Evolutionary conservation across 2,888 invertebrate species (phyloP).

Genomic region (Cataglyphis cursor): DNA sequence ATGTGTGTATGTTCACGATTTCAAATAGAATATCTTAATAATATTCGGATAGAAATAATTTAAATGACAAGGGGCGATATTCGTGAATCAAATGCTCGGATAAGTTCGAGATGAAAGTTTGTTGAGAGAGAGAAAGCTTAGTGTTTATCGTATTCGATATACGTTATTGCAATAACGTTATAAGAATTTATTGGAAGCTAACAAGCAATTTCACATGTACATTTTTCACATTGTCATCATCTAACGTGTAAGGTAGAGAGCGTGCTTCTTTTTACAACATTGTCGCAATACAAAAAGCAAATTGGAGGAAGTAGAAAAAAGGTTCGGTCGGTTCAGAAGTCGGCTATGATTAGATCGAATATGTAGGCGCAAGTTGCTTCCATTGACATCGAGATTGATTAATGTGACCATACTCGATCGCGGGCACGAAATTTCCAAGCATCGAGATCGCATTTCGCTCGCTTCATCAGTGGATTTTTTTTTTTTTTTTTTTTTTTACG

Average conservation of each 20-base stretch:
- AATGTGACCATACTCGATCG: slow-evolving; percentile 48
- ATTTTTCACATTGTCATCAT: slow-evolving; percentile 78
- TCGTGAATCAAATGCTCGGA: not conserved
- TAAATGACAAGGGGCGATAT: not conserved
- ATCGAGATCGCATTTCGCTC: slow-evolving; percentile 15
- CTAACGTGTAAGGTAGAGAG: slow-evolving; percentile 68
- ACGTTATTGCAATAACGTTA: slow-evolving; percentile 16
- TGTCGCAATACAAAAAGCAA: slow-evolving; percentile 51
- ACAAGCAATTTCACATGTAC: slow-evolving; percentile 54
- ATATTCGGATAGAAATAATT: not conserved
- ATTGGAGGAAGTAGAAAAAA: slow-evolving; percentile 19
- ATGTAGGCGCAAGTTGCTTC: slow-evolving; percentile 62
- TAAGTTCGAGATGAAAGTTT: not conserved
- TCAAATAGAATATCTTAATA: not conserved
- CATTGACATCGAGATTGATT: slow-evolving; percentile 63
- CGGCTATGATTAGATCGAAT: slow-evolving; percentile 46
- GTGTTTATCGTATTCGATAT: not conserved
- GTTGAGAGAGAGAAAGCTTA: not conserved
- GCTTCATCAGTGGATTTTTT: slow-evolving; percentile 28
- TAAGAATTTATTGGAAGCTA: not conserved
- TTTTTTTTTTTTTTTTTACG: slow-evolving; percentile 34
- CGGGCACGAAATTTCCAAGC: slow-evolving; percentile 9
- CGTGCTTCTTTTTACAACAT: slow-evolving; percentile 61
- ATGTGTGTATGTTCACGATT: not conserved
- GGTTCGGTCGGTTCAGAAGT: slow-evolving; percentile 17